Evolutionary conservation across 2,888 invertebrate species (phyloP), one percentile per base, ranked within the genome.

Genomic region (Lasioglossum oenotherae): DNA sequence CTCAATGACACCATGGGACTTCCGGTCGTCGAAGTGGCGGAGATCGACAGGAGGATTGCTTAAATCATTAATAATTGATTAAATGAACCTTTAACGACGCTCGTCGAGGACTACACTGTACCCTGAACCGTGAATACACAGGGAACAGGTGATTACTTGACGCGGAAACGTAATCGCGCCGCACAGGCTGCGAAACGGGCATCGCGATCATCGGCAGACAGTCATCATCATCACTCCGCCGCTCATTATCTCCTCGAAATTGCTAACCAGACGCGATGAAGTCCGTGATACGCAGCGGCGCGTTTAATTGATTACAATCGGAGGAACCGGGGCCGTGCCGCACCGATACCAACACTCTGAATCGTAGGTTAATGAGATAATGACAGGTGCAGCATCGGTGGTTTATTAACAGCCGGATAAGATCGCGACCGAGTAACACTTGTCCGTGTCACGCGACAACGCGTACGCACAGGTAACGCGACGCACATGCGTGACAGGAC

Each of bases 311-410:
- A 88, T 87, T 72, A 46, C 57, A 44, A 87, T 86, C 79, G 86
- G 76, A 64, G 35, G 53, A 80, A 83, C 78, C 64, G 41, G 23
- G 67, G 64, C 57, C 12, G 41, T 23, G 72, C 49, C 49, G 72
- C 83, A 78, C 81, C 76, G 74, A 76, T 74, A 57, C 57, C 19
- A 49, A 53, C 53, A 23, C 69, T 8, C 60, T 57, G 82, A 83
- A 87, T 85, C 80, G 83, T 87, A 87, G 84, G 85, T 89, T 93
- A 93, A 93, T 88, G 87, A 91, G 91, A 89, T 91, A 92, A 93
- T 93, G 93, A 93, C 92, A 93, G 92, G 93, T 92, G 91, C 89
- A 84, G 82, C 88, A 88, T 90, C 89, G 84, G 82, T 89, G 87
- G 83, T 89, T 89, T 87, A 91, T 90, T 92, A 89, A 85, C 84